Percentiles rank a stretch among this genome's conserved stretches.
These are phyloP conservation scores for Microplitis demolitor DNA, from an alignment of 1,140 invertebrate species.

Conservation along the genomic window DNA sequence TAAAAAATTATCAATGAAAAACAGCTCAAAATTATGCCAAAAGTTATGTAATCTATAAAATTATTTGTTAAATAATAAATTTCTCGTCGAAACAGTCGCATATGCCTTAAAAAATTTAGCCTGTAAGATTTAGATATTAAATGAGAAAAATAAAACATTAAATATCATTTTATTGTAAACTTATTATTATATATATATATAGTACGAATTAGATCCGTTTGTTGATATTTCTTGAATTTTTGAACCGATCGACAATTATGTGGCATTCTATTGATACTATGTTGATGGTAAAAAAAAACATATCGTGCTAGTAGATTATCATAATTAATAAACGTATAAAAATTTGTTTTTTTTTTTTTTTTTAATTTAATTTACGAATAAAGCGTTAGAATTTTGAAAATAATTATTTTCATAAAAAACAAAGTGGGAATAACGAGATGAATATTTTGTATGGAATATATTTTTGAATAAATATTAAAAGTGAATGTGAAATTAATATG, in stretches of 20 bases:
- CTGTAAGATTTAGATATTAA: constrained; percentile 15
- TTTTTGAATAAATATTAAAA: too few relatives aligned
- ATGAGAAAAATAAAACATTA: neutral
- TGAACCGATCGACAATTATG: neutral
- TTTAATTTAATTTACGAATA: too few relatives aligned
- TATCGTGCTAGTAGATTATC: neutral
- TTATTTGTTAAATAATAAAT: constrained; percentile 1
- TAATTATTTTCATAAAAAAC: too few relatives aligned
- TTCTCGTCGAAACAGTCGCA: constrained; percentile 22
- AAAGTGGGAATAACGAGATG: too few relatives aligned
- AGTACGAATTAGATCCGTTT: neutral
- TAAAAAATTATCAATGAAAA: neutral
- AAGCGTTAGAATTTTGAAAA: too few relatives aligned
- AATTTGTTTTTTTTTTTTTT: too few relatives aligned
- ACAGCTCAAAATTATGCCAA: neutral
- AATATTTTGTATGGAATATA: too few relatives aligned
- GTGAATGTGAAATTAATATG: too few relatives aligned
- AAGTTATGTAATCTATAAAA: neutral
- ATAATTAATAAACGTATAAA: too few relatives aligned
- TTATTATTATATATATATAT: neutral
- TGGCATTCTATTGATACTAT: constrained; percentile 38
- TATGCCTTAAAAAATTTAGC: constrained; percentile 26
- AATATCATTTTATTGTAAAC: neutral
- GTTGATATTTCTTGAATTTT: neutral
- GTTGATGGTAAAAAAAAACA: neutral